Base-by-base conservation (phyloP, 35 echinoderm and acorn worm genomes). In the Lytechinus pictus region DNA sequence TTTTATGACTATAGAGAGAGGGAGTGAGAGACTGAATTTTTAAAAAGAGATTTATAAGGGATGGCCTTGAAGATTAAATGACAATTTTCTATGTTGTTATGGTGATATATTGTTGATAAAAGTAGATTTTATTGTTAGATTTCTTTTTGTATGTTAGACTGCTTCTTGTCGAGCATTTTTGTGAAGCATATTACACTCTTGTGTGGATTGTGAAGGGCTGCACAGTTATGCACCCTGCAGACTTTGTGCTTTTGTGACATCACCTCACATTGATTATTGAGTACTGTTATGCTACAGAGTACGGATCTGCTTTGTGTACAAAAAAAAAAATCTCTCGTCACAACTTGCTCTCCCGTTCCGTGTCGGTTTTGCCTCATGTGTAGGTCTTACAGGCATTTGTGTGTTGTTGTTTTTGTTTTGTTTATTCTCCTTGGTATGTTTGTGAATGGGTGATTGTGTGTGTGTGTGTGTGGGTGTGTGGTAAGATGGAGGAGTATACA, bases 1-100 rank as follows among this genome's bases (percentile, higher is more conserved):
- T 90, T 90, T 90, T 90, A 90, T 90, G 88, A 90, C 12, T 90
- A 90, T 90, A 90, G 88, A 90, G 88, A 90, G 86, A 88, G 27
- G 29, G 28, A 90, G 66, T 24, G 16, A 79, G 66, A 79, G 66
- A 90, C 28, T 54, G 52, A 90, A 28, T 52, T 52, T 52, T 52
- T 54, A 90, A 54, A 28, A 90, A 90, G 52, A 90, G 52, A 90
- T 90, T 54, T 90, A 90, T 93, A 53, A 44, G 92, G 92, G 57
- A 93, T 93, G 92, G 92, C 92, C 92, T 93, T 93, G 92, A 93
- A 27, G 28, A 53, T 93, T 53, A 57, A 21, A 90, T 52, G 16
- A 90, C 33, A 21, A 90, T 90, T 90, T 90, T 54, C 13, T 90
- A 54, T 90, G 29, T 52, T 90, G 88, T 90, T 12, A 54, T 52